Base-by-base conservation (phyloP, 2,113 vertebrate genomes). In the Macrotus californicus region DNA sequence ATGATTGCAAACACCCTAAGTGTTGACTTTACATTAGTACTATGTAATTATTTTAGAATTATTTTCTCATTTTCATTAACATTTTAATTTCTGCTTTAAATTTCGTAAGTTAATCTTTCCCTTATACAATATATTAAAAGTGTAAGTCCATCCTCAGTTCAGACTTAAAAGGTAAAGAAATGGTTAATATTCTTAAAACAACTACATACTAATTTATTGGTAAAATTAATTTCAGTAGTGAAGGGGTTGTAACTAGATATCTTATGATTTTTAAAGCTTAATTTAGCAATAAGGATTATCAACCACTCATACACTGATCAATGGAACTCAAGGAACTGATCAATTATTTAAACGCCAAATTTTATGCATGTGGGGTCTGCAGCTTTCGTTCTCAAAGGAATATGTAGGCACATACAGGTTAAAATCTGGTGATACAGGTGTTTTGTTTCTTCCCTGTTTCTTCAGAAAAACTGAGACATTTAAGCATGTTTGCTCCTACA, bases 231-330 rank as follows among this genome's bases (percentile, higher is more conserved):
- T 87, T 89, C 56, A 72, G 29, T 12, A 84, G 64, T 83, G 61
- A 82, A 34, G 79, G 7, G 14, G 6, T 15, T 87, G 7, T 81
- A 92, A 87, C 22, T 56, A 73, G 48, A 87, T 48, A 59, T n/a
- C 77, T 3, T 88, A 13, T 46, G 18, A 43, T 36, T 76, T 91
- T 87, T 61, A 94, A 95, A 79, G 67, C 29, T 89, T 96, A 85
- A 69, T 43, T 81, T 87, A 70, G 36, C 31, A 36, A 67, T 19
- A 96, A 75, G 36, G 5, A 73, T 85, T 39, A 70, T 77, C 29
- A 92, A n/a, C 4, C 16, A 46, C 24, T 14, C 67, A 29, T 48
- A 29, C 11, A 21, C 0, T 39, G 36, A 43, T 36, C 10, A 82
- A 8, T 5, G 52, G 73, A 52, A 94, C 29, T 18, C 46, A 70